Conservation (phyloP, 1,140 invertebrate species). For the Geopemphigus sp. region DNA sequence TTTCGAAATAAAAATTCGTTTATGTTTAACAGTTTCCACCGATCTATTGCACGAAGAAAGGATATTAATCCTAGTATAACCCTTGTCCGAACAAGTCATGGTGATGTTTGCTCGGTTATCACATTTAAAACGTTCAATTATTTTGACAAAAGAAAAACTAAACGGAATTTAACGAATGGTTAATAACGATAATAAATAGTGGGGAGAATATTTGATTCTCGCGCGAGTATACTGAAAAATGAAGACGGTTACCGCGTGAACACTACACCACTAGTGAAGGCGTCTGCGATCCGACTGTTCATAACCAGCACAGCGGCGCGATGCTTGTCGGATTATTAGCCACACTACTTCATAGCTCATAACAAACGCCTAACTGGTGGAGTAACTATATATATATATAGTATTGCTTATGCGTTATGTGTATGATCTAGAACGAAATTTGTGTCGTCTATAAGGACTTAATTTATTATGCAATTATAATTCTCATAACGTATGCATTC, state of each 20-base stretch:
- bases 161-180: not conserved
- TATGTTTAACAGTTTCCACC: slow-evolving; percentile 37
- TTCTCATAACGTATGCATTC: not conserved
- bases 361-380: not conserved
- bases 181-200: not conserved
- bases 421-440: slow-evolving; percentile 3
- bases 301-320: not conserved
- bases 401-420: not conserved
- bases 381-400: no score
- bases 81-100: slow-evolving; percentile 45
- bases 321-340: slow-evolving; percentile 8
- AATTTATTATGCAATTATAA: slow-evolving; percentile 18
- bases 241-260: not conserved
- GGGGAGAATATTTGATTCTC: not conserved
- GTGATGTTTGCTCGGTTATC: not conserved
- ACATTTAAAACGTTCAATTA: slow-evolving; percentile 12
- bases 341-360: not conserved
- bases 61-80: slow-evolving; percentile 41
- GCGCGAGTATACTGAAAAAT: not conserved
- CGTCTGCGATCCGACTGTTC: slow-evolving; percentile 41
- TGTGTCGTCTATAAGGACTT: slow-evolving; percentile 5
- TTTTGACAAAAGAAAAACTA: not conserved
- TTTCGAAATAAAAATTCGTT: slow-evolving; percentile 42
- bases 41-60: slow-evolving; percentile 34
- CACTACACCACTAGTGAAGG: slow-evolving; percentile 18